Conservation (phyloP, 2,797 vertebrate species). For the Pelochelys cantorii region DNA sequence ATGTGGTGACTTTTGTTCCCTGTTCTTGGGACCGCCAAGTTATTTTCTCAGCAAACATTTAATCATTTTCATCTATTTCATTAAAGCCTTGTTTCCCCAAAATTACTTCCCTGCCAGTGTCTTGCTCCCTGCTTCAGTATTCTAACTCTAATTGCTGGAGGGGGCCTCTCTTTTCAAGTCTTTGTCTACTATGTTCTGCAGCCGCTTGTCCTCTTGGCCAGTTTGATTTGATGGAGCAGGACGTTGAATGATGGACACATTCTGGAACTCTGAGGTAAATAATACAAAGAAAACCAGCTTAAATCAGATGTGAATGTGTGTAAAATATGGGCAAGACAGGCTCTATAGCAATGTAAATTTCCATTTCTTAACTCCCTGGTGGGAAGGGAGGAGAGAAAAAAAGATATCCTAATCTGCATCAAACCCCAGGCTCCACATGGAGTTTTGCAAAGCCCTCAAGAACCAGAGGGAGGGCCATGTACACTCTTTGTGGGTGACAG, state of each 20-base stretch:
- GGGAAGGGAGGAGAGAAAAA: neutral
- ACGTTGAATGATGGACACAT: neutral
- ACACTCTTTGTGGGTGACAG: neutral
- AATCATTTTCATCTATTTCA: neutral
- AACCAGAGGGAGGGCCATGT: neutral
- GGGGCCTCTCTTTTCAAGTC: neutral
- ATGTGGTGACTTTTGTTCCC: neutral
- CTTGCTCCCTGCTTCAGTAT: neutral
- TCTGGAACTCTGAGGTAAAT: neutral
- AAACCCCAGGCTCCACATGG: neutral
- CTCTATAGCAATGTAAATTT: neutral
- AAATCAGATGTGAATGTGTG: neutral
- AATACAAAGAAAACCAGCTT: no score
- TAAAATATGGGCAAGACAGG: slow-evolving; percentile 27
- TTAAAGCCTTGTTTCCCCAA: neutral
- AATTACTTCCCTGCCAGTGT: neutral
- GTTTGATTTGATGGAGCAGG: neutral
- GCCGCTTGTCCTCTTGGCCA: neutral
- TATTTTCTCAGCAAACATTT: neutral
- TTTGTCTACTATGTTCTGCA: neutral
- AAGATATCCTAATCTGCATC: neutral
- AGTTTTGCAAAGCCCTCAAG: fast-evolving
- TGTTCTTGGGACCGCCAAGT: neutral
- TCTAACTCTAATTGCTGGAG: neutral
- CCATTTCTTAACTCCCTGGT: neutral